These are phyloP conservation scores for Drosophila melanosoma DNA, from an alignment of 2,888 invertebrate genomes.

Conservation along the genomic window DNA sequence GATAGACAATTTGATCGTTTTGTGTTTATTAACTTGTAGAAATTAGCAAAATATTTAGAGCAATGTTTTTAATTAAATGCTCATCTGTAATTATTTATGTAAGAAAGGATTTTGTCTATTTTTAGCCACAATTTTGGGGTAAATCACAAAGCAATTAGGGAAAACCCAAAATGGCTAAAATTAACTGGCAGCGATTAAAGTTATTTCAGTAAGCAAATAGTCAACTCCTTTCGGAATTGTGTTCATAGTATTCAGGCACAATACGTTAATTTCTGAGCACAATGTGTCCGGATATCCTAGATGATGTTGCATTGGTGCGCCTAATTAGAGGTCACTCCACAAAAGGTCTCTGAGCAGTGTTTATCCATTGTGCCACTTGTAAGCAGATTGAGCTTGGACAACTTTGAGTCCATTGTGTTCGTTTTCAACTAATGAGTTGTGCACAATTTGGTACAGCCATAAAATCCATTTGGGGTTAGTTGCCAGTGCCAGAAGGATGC, in stretches of 20 bases:
- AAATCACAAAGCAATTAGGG: background rate
- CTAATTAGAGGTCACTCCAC: slow-evolving; percentile 60
- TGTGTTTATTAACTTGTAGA: background rate
- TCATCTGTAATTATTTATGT: background rate
- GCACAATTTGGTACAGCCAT: slow-evolving; percentile 35
- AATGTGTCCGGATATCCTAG: slow-evolving; percentile 53
- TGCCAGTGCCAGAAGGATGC: slow-evolving; percentile 9
- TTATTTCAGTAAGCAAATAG: background rate
- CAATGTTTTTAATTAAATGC: background rate
- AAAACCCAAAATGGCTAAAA: background rate
- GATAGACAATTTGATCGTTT: background rate
- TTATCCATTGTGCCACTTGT: slow-evolving; percentile 47
- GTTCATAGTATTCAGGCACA: background rate
- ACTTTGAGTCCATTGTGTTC: slow-evolving; percentile 47
- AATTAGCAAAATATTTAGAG: background rate
- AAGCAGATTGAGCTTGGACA: slow-evolving; percentile 10
- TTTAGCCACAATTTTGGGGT: background rate
- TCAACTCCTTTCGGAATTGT: slow-evolving; percentile 8
- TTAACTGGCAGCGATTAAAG: background rate
- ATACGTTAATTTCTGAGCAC: slow-evolving; percentile 8
- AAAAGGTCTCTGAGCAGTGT: slow-evolving; percentile 1
- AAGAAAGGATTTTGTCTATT: background rate
- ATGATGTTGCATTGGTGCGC: slow-evolving; percentile 39
- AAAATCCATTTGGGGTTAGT: slow-evolving; percentile 16
- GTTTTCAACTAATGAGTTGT: slow-evolving; percentile 68